Evolutionary conservation across 2,113 vertebrate genomes (phyloP).

Genomic region (Cavia porcellus): DNA sequence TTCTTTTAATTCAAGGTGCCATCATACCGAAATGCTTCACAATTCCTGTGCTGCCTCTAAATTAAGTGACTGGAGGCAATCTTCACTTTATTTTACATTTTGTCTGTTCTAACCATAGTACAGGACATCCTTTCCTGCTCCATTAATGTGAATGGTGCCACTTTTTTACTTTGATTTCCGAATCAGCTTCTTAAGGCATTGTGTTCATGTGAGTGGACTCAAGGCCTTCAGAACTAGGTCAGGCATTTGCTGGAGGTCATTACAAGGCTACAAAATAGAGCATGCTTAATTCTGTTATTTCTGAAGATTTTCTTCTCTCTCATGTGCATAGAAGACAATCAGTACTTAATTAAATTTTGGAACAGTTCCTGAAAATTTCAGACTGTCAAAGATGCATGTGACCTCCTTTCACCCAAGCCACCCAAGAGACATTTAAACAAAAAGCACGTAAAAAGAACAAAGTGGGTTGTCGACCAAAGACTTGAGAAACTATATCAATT

Average conservation of each 20-base stretch:
- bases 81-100: conserved; percentile 82
- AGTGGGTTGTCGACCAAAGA: conserved; percentile 43
- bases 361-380: conserved; percentile 87
- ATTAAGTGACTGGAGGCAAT: conserved; percentile 79
- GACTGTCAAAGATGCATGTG: conserved; percentile 80
- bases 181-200: conserved; percentile 86
- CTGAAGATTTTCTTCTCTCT: conserved; percentile 87
- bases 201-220: conserved; percentile 89
- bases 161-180: conserved; percentile 82
- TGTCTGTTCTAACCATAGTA: conserved; percentile 78
- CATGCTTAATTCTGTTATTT: conserved; percentile 91
- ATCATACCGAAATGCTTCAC: neutral
- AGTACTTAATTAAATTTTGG: conserved; percentile 89
- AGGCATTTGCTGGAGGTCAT: conserved; percentile 91
- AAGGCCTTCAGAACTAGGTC: conserved; percentile 90
- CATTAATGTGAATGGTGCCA: conserved; percentile 79
- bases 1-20: conserved; percentile 53
- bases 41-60: conserved; percentile 21
- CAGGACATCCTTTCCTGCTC: conserved; percentile 71
- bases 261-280: conserved; percentile 92
- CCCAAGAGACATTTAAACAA: conserved; percentile 73
- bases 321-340: conserved; percentile 89
- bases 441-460: conserved; percentile 52
- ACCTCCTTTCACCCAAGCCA: conserved; percentile 76
- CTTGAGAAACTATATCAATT: conserved; percentile 40